Conservation (phyloP, 1,140 invertebrate species). For the Augochlora pura region DNA sequence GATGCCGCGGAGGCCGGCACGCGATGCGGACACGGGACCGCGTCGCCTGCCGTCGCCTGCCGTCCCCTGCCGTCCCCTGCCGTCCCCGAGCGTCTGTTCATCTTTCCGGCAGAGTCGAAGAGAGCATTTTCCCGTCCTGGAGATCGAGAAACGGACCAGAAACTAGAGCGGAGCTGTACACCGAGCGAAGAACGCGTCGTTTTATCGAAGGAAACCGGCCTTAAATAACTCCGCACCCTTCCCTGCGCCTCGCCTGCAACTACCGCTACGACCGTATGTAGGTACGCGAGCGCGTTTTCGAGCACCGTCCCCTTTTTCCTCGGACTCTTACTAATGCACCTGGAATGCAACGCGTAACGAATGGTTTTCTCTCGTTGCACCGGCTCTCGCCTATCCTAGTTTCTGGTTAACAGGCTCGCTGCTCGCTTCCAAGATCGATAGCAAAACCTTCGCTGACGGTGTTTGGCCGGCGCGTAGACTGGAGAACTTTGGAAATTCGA, state of each 20-base stretch:
- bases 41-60: no score
- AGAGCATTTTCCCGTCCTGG: slow-evolving; percentile 18
- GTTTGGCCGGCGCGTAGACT: no score
- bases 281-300: not conserved
- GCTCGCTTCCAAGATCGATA: no score
- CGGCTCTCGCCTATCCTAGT: no score
- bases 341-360: not conserved
- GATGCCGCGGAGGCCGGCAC: slow-evolving; percentile 14
- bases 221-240: slow-evolving; percentile 40
- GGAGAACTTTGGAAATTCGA: no score
- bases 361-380: not conserved
- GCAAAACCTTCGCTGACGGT: no score
- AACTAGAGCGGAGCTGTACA: slow-evolving; percentile 11
- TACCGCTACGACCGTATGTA: not conserved
- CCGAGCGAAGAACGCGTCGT: slow-evolving; percentile 16
- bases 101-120: not conserved
- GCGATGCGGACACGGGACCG: slow-evolving; percentile 10
- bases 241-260: not conserved
- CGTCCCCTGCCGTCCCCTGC: no score
- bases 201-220: slow-evolving; percentile 42
- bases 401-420: not conserved
- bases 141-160: slow-evolving; percentile 6
- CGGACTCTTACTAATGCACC: slow-evolving; percentile 2
- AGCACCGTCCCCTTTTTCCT: not conserved
- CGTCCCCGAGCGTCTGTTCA: no score